phyloP scores from a whole-genome alignment of 2,888 invertebrate genomes.

The Mythimna lalbum region DNA sequence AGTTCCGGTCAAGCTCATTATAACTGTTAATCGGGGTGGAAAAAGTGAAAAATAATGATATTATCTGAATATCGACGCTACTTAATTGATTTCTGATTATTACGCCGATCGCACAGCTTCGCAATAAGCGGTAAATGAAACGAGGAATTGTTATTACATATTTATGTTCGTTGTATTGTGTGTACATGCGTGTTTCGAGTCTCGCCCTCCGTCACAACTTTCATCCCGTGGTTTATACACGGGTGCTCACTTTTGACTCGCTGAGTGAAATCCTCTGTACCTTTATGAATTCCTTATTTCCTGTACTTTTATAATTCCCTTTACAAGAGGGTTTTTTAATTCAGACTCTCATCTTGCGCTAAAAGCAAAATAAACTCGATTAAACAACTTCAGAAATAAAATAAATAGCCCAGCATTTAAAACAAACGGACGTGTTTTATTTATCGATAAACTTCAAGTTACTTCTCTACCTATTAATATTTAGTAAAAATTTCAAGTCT shows the following conservation, averaged over 20 bases:
- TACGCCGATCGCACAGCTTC: slow-evolving; percentile 3
- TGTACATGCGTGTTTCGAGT: background rate
- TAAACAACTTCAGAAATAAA: background rate
- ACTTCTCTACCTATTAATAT: background rate
- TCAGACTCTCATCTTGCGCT: slow-evolving; percentile 1
- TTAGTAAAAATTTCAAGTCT: slow-evolving; percentile 17
- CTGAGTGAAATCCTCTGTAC: slow-evolving; percentile 46
- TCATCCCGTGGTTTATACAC: slow-evolving; percentile 35
- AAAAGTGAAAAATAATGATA: slow-evolving; percentile 40
- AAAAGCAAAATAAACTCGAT: slow-evolving; percentile 11
- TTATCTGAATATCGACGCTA: slow-evolving; percentile 25
- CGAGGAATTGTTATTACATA: slow-evolving; percentile 16
- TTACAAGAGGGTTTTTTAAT: slow-evolving; percentile 10
- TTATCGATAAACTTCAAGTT: slow-evolving; percentile 31
- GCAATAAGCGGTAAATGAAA: slow-evolving; percentile 27
- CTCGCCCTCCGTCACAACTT: slow-evolving; percentile 9
- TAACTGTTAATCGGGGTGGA: slow-evolving; percentile 36
- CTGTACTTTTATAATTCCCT: slow-evolving; percentile 33
- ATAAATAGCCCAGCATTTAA: background rate
- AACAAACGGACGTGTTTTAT: background rate
- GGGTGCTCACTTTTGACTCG: slow-evolving; percentile 39
- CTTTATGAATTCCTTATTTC: slow-evolving; percentile 49
- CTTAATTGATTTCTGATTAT: slow-evolving; percentile 47
- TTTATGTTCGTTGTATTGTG: background rate
- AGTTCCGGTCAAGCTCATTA: slow-evolving; percentile 52